These are phyloP conservation scores for Dissostichus mawsoni DNA, from an alignment of 2,113 vertebrate genomes.

Conservation along the genomic window DNA sequence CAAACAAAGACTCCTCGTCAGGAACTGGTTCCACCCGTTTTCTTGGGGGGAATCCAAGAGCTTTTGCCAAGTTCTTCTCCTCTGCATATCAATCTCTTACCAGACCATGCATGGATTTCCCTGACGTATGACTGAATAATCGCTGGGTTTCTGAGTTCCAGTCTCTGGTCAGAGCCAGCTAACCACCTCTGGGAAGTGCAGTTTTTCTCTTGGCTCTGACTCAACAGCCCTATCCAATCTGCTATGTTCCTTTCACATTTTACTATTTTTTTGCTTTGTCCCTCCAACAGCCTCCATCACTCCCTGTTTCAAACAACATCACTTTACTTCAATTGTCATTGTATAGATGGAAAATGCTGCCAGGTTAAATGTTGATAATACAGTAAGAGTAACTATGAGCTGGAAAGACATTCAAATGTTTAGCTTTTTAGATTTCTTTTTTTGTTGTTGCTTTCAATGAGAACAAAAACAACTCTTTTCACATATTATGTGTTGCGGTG, in stretches of 20 bases:
- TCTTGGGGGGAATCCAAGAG: not conserved
- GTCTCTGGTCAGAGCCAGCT: conserved; percentile 33
- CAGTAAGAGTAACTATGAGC: not conserved
- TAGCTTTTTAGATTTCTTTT: conserved; percentile 15
- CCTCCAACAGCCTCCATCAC: conserved; percentile 36
- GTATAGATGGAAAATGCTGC: not conserved
- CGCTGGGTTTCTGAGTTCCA: conserved; percentile 15
- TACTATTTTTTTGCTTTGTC: conserved; percentile 22
- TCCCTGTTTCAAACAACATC: conserved; percentile 33
- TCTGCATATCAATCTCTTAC: conserved; percentile 39
- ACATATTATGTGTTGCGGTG: not conserved
- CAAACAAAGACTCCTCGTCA: not conserved
- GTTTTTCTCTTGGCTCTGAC: conserved; percentile 45
- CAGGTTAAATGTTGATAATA: not conserved
- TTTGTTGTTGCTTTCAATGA: not conserved
- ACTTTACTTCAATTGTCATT: conserved; percentile 6
- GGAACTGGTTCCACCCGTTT: not conserved
- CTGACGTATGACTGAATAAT: conserved; percentile 29
- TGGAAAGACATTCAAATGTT: not conserved
- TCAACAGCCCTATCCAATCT: conserved; percentile 20
- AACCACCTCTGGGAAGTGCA: conserved; percentile 31
- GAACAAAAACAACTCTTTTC: not conserved
- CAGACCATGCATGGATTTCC: conserved; percentile 10
- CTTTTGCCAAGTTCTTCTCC: conserved; percentile 1
- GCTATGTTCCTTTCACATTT: conserved; percentile 44